phyloP scores from a whole-genome alignment of 2,888 invertebrate species.

The Ennomos erosarius region DNA sequence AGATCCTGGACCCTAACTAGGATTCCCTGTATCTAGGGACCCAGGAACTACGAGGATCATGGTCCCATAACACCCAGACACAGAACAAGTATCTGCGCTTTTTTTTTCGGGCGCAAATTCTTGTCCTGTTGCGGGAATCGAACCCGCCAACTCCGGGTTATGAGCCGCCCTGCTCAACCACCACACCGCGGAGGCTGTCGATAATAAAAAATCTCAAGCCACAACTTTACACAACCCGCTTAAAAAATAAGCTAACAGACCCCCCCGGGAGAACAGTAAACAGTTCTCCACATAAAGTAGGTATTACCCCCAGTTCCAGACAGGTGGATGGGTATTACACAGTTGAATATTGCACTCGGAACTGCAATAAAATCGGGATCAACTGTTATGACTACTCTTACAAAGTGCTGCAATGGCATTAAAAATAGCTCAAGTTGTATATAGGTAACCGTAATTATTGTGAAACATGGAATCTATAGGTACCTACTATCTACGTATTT shows the following conservation, averaged over 20 bases:
- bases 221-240: constrained; percentile 7
- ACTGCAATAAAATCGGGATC: constrained; percentile 80
- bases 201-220: constrained; percentile 6
- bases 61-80: too few relatives aligned
- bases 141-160: too few relatives aligned
- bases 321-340: constrained; percentile 50
- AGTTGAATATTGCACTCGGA: constrained; percentile 66
- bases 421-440: constrained; percentile 61
- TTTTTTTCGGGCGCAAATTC: too few relatives aligned
- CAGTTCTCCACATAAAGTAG: constrained; percentile 21
- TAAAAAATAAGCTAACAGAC: constrained; percentile 11
- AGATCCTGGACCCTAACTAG: too few relatives aligned
- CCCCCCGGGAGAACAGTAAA: constrained; percentile 6
- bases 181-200: background rate
- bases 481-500: background rate
- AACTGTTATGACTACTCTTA: constrained; percentile 74
- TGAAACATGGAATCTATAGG: constrained; percentile 5
- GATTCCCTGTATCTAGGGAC: too few relatives aligned
- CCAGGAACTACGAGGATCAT: too few relatives aligned
- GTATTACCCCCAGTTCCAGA: constrained; percentile 32
- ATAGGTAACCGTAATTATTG: too few relatives aligned
- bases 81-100: too few relatives aligned
- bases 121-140: too few relatives aligned
- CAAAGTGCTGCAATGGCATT: constrained; percentile 72
- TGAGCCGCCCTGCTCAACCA: too few relatives aligned